These are phyloP conservation scores for Allophyes oxyacanthae DNA, from an alignment of 2,888 invertebrate genomes.

Conservation along the genomic window DNA sequence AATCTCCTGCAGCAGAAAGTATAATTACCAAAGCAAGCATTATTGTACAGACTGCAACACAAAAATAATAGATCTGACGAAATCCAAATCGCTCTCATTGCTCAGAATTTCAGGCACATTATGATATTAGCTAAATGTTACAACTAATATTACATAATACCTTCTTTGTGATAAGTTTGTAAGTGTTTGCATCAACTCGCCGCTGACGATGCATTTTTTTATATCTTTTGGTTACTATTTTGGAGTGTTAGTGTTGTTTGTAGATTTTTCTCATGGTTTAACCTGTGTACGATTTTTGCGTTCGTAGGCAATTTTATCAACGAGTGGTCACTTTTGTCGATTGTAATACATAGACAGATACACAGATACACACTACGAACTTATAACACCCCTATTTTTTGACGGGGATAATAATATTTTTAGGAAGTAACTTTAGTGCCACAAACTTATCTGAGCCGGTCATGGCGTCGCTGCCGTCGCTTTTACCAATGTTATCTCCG, in stretches of 20 bases:
- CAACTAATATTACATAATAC: conserved; percentile 28
- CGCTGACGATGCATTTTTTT: conserved; percentile 7
- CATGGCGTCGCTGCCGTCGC: too few species aligned
- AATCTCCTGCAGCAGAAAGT: too few species aligned
- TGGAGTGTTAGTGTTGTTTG: neutral
- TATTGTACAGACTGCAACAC: too few species aligned
- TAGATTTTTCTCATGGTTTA: conserved; percentile 5
- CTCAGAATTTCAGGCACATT: conserved; percentile 19
- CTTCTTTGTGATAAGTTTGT: conserved; percentile 17
- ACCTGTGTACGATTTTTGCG: neutral
- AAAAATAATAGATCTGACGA: neutral
- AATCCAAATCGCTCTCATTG: conserved; percentile 13
- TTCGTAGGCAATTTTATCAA: neutral
- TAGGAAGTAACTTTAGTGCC: too few species aligned
- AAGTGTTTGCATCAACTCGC: conserved; percentile 36
- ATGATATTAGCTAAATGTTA: conserved; percentile 24
- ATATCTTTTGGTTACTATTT: conserved; percentile 20
- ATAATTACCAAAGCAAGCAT: too few species aligned
- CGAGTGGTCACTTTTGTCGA: too few species aligned
- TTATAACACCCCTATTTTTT: too few species aligned
- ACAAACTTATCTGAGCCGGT: too few species aligned
- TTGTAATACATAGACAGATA: too few species aligned
- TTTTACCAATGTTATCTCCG: too few species aligned
- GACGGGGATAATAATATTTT: too few species aligned
- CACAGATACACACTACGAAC: too few species aligned